Base-by-base conservation (phyloP, 2,888 invertebrate genomes). In the Baronia brevicornis region DNA sequence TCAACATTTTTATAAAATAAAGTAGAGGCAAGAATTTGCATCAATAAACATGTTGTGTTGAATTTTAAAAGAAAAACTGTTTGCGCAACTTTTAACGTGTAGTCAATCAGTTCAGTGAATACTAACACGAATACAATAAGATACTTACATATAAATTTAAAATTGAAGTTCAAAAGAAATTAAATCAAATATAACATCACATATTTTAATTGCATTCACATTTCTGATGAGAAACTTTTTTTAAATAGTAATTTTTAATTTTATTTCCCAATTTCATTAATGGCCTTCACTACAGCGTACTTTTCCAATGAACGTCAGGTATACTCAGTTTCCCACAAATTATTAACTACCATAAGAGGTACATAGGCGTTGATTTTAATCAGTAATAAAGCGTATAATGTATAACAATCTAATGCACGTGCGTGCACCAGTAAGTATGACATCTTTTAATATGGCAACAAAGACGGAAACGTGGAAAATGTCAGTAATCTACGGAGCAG, bases 391-490 rank as follows among this genome's bases (percentile, higher is more conserved):
- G 42, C 37, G 27, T 41, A 36, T 40, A 42, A 41, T 36, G 40
- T 45, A 43, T 39, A 54, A 46, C 50, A 48, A 51, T 48, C 51
- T 45, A 64, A 59, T 59, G 60, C 71, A 75, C 72, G 70, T 75
- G 67, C 54, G 49, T 39, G 40, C 45, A 45, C 40, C 35, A 33
- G 40, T 59, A 59, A 62, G 54, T 64, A 71, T 66, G 73, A 70
- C 78, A 80, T 82, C 78, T 69, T 78, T 72, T 68, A 75, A 75
- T 80, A 79, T 66, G 72, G 71, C 64, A 65, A 45, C 65, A 57
- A 50, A 80, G 72, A 67, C 78, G 82, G 84, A 84, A 82, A 82
- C 70, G 65, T 75, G 64, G 75, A 79, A 80, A 82, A 82, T 82
- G 75, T 71, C 67, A 69, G 79, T 74, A 74, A 80, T 80, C 69